These are phyloP conservation scores for Alca torda DNA, from an alignment of 2,797 vertebrate species.

Conservation along the genomic window DNA sequence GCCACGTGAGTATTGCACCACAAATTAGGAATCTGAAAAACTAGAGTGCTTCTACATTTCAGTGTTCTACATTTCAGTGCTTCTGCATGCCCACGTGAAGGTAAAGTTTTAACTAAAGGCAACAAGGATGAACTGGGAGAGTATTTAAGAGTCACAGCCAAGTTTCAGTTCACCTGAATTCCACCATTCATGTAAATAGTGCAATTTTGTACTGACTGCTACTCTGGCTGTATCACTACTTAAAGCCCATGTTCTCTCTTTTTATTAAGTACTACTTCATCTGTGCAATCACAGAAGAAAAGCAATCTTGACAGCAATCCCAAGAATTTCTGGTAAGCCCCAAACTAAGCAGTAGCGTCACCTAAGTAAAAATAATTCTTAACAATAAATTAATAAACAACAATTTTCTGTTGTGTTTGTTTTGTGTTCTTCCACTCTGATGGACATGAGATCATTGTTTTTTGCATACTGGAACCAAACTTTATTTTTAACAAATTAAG, in stretches of 20 bases:
- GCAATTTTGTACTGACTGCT: neutral
- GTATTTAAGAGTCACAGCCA: neutral
- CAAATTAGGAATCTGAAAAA: neutral
- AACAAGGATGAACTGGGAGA: neutral
- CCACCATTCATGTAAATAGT: neutral
- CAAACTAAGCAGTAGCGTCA: neutral
- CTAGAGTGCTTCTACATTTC: too few relatives aligned
- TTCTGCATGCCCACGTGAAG: neutral
- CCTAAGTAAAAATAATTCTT: neutral
- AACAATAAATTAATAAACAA: neutral
- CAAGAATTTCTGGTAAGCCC: neutral
- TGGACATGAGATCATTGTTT: neutral
- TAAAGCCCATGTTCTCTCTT: neutral
- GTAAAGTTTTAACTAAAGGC: neutral
- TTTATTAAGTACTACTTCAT: neutral
- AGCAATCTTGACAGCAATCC: neutral
- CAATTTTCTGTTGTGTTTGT: neutral
- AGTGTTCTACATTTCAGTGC: neutral
- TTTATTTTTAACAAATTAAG: neutral
- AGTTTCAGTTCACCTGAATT: neutral
- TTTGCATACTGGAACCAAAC: neutral
- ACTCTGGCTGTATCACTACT: neutral
- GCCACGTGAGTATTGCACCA: neutral
- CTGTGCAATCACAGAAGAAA: neutral
- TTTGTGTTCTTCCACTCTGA: neutral